These are phyloP conservation scores for Coregonus clupeaformis DNA, from an alignment of 2,113 vertebrate genomes.

Conservation along the genomic window DNA sequence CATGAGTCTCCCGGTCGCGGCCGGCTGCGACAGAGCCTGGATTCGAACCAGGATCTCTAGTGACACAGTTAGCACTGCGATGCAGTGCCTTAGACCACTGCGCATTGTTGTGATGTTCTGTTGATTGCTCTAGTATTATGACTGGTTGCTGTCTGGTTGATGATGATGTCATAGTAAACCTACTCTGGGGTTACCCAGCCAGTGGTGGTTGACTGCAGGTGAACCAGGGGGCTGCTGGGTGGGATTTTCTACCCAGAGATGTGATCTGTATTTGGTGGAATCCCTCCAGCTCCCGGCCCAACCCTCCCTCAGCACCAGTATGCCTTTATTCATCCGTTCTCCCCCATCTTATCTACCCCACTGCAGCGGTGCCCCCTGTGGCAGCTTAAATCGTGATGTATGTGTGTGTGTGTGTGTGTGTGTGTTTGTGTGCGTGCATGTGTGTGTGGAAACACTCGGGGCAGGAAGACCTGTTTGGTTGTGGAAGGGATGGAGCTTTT, in stretches of 20 bases:
- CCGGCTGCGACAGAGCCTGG: too few species aligned
- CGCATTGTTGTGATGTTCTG: not conserved
- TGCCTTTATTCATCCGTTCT: constrained; percentile 31
- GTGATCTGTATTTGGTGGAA: constrained; percentile 50
- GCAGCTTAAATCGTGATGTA: constrained; percentile 38
- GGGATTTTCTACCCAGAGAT: constrained; percentile 41
- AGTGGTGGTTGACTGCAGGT: constrained; percentile 6
- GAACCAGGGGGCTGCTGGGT: constrained; percentile 5
- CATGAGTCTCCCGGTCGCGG: too few species aligned
- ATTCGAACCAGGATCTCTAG: too few species aligned
- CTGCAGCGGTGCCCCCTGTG: constrained; percentile 54
- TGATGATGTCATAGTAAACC: constrained; percentile 11
- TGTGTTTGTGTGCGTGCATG: constrained; percentile 5
- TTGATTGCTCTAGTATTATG: not conserved
- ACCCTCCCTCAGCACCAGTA: constrained; percentile 41
- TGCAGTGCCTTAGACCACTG: too few species aligned
- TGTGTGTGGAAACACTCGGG: constrained; percentile 12
- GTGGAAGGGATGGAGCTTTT: constrained; percentile 23
- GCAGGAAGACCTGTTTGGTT: constrained; percentile 24
- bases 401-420: constrained; percentile 34
- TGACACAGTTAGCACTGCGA: too few species aligned
- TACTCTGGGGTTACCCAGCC: constrained; percentile 25
- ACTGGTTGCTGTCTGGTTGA: not conserved
- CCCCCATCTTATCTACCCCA: constrained; percentile 60
- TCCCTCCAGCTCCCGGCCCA: constrained; percentile 51